Evolutionary conservation across 2,797 vertebrate species (phyloP).

Genomic region (Nothura maculosa): DNA sequence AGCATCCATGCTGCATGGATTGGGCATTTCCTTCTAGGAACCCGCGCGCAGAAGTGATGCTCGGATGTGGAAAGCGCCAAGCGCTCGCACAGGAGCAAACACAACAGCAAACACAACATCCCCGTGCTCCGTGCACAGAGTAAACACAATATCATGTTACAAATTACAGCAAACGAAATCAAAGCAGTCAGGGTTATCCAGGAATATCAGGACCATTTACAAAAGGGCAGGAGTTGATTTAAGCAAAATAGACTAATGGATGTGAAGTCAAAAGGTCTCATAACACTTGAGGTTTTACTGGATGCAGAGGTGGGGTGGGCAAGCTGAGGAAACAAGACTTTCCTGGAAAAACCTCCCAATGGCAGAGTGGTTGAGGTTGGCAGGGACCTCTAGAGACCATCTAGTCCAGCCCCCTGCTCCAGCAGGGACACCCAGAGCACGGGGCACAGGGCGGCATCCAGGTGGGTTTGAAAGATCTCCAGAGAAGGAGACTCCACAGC

Average conservation of each 20-base stretch:
- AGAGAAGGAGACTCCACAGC: too few species aligned
- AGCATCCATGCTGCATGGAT: not conserved
- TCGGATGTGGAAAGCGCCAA: not conserved
- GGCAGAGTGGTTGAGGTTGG: too few species aligned
- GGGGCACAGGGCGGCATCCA: too few species aligned
- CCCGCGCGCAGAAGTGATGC: not conserved
- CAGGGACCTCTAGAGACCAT: too few species aligned
- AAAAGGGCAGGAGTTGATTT: not conserved
- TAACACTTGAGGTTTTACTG: not conserved
- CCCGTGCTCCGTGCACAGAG: not conserved
- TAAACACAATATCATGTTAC: not conserved
- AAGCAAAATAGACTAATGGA: slow-evolving; percentile 56
- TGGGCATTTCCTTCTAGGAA: not conserved
- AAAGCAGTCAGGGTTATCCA: not conserved
- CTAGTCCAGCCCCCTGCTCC: too few species aligned
- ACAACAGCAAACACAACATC: not conserved
- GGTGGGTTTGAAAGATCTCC: too few species aligned
- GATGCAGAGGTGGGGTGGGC: not conserved
- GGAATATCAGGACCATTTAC: not conserved
- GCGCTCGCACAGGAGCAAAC: not conserved
- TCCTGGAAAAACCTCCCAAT: not conserved
- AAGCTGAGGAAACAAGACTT: not conserved
- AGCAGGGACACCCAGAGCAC: too few species aligned
- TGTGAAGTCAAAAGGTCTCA: not conserved
- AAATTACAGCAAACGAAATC: not conserved